Conservation (phyloP, 2,797 vertebrate species). For the Crocodylus rhombifer region DNA sequence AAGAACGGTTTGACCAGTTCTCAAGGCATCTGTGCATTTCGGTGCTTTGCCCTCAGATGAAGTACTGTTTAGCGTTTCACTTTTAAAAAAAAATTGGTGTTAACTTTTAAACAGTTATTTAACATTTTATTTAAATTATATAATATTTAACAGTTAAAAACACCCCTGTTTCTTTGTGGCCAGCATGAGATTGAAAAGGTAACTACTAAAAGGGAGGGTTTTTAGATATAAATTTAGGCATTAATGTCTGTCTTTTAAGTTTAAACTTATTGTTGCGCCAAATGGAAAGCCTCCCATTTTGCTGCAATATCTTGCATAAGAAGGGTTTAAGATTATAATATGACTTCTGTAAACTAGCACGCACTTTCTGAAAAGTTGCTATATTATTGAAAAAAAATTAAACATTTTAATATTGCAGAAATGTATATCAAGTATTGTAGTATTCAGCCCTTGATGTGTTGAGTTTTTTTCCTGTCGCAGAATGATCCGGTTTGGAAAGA, state of each 20-base stretch:
- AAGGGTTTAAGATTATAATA: accelerated
- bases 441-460: background rate
- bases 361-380: background rate
- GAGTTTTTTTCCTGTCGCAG: conserved; percentile 21
- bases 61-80: background rate
- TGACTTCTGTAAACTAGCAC: background rate
- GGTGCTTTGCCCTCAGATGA: background rate
- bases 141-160: background rate
- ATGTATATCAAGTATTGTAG: background rate
- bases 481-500: conserved; percentile 61
- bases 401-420: background rate
- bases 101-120: background rate
- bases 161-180: background rate
- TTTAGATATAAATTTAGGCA: background rate
- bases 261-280: background rate
- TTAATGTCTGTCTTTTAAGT: background rate
- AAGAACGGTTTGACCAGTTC: background rate
- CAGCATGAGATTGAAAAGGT: background rate
- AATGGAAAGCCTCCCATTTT: background rate
- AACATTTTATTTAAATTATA: background rate
- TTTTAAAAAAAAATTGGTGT: background rate
- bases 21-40: background rate
- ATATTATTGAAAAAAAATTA: background rate
- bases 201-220: background rate
- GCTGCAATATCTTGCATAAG: background rate